Conservation (phyloP, 2,797 vertebrate genomes). For the Decapterus maruadsi region DNA sequence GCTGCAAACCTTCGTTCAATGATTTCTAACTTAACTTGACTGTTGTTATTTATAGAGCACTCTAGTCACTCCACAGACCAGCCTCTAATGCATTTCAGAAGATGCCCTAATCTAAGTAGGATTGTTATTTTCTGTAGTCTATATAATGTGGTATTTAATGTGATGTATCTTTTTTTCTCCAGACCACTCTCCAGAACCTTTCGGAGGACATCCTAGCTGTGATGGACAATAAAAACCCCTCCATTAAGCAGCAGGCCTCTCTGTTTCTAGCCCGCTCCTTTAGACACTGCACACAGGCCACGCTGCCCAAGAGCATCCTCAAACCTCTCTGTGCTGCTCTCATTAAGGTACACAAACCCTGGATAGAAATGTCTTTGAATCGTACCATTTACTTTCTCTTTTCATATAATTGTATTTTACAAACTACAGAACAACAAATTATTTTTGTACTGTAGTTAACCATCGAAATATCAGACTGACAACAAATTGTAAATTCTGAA, state of each 20-base stretch:
- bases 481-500: not conserved
- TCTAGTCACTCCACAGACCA: constrained; percentile 21
- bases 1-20: not conserved
- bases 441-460: not conserved
- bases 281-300: constrained; percentile 92
- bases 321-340: constrained; percentile 96
- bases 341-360: constrained; percentile 89
- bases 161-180: not conserved
- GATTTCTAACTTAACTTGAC: constrained; percentile 1
- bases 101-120: not conserved
- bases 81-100: constrained; percentile 18
- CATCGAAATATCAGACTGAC: not conserved
- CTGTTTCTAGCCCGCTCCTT: constrained; percentile 97
- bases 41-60: constrained; percentile 20
- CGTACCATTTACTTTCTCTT: not conserved
- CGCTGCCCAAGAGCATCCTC: constrained; percentile 92
- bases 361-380: not conserved
- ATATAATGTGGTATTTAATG: not conserved
- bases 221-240: constrained; percentile 99
- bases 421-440: not conserved
- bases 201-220: constrained; percentile 95
- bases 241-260: constrained; percentile 97
- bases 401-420: not conserved
- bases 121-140: not conserved
- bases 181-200: constrained; percentile 96